phyloP scores from a whole-genome alignment of 2,888 invertebrate species.

The Neoaliturus tenellus region DNA sequence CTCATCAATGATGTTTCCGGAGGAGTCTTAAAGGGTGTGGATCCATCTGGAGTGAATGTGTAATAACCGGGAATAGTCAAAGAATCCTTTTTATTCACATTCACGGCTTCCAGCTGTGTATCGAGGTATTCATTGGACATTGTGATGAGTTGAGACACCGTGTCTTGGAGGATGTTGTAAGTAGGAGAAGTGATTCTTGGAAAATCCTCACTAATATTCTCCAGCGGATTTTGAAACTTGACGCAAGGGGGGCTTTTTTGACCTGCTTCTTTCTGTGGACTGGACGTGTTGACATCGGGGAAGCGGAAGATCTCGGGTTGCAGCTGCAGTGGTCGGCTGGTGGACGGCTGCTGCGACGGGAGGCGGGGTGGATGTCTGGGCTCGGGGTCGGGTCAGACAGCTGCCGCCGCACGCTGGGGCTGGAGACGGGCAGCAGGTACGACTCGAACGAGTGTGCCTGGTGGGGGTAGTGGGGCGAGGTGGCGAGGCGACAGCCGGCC shows the following conservation, averaged over 20 bases:
- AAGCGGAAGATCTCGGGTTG: conserved; percentile 55
- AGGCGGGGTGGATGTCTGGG: conserved; percentile 34
- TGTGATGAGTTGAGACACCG: conserved; percentile 55
- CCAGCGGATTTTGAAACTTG: conserved; percentile 32
- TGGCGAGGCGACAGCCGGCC: conserved; percentile 54
- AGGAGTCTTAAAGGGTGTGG: conserved; percentile 57
- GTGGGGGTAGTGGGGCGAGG: conserved; percentile 58
- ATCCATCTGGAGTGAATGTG: conserved; percentile 39
- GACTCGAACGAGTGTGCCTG: conserved; percentile 65
- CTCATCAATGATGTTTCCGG: conserved; percentile 51
- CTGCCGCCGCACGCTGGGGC: conserved; percentile 60
- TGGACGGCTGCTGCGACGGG: conserved; percentile 58
- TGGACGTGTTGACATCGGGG: conserved; percentile 34
- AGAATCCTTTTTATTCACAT: neutral
- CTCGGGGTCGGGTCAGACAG: conserved; percentile 64
- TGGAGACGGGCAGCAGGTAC: conserved; percentile 60
- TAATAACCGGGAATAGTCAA: conserved; percentile 49
- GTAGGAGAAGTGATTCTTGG: conserved; percentile 58
- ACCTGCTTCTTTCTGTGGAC: neutral
- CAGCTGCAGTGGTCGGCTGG: conserved; percentile 62
- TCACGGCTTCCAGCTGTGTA: neutral
- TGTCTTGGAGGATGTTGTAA: conserved; percentile 57
- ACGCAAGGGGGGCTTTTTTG: conserved; percentile 36
- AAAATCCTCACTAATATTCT: conserved; percentile 7
- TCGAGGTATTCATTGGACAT: conserved; percentile 51